A percentile compares a stretch with the other conserved stretches of the same genome.
Conservation (phyloP, 2,797 vertebrate species). For the Kryptopterus vitreolus region DNA sequence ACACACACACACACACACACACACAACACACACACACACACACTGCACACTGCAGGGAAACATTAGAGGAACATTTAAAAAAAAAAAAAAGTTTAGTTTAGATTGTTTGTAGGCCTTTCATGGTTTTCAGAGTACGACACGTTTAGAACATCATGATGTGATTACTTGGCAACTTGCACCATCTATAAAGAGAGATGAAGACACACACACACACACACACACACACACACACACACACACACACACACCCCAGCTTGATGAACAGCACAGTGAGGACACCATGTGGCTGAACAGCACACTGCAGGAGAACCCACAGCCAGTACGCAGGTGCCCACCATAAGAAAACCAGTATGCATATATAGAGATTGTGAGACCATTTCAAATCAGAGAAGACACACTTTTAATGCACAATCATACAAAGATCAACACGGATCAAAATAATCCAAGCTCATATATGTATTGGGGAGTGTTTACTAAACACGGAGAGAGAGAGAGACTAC, state of each 20-base stretch:
- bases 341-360: not conserved
- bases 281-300: conserved; percentile 17
- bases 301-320: not conserved
- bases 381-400: not conserved
- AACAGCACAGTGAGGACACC: conserved; percentile 28
- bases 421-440: not conserved
- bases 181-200: not conserved
- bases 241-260: not conserved
- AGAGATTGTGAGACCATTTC: not conserved
- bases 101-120: not conserved
- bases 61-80: not conserved
- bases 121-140: not conserved
- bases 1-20: conserved; percentile 1
- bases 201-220: conserved; percentile 5
- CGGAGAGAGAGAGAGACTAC: not conserved
- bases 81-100: not conserved
- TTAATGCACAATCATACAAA: conserved; percentile 23
- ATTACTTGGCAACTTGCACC: not conserved
- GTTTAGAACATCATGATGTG: not conserved
- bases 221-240: not conserved
- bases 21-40: not conserved
- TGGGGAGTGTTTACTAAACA: not conserved
- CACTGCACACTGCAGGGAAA: not conserved
- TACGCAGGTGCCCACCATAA: not conserved
- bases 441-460: not conserved